phyloP scores from a whole-genome alignment of 2,888 invertebrate species.

The Agriopis leucophaearia region DNA sequence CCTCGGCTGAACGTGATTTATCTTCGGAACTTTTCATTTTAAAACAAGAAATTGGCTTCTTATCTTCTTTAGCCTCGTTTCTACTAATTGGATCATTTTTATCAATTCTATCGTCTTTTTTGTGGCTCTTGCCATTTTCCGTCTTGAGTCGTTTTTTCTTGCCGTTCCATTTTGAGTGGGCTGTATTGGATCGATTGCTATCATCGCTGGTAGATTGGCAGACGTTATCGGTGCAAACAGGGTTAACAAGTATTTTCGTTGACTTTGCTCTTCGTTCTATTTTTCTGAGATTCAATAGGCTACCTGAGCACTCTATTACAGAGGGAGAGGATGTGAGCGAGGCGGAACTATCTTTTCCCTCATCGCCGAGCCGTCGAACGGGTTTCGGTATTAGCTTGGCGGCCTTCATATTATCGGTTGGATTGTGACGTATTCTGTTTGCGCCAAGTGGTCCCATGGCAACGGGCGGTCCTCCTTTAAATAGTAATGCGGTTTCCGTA shows the following conservation, averaged over 20 bases:
- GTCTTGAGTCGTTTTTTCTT: constrained; percentile 80
- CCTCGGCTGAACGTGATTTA: constrained; percentile 75
- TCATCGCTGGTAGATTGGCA: constrained; percentile 79
- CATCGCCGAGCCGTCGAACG: constrained; percentile 66
- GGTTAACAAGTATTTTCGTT: constrained; percentile 82
- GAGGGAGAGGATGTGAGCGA: constrained; percentile 72
- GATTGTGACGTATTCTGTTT: constrained; percentile 73
- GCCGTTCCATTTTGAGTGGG: constrained; percentile 76
- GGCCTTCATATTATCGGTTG: constrained; percentile 70
- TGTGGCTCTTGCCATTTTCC: constrained; percentile 60
- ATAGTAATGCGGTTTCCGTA: constrained; percentile 84
- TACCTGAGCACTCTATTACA: constrained; percentile 69
- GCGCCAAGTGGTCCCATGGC: constrained; percentile 85
- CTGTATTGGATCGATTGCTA: constrained; percentile 72
- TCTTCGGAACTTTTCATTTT: constrained; percentile 80
- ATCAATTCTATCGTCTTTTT: constrained; percentile 64
- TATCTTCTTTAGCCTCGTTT: constrained; percentile 73
- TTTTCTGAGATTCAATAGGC: constrained; percentile 76
- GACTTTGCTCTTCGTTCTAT: constrained; percentile 81
- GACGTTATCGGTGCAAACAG: constrained; percentile 77
- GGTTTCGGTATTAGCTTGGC: constrained; percentile 69
- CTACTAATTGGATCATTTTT: constrained; percentile 73
- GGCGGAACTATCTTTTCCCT: constrained; percentile 67
- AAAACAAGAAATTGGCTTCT: constrained; percentile 81
- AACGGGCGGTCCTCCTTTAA: constrained; percentile 83